These are phyloP conservation scores for Hoplostethus atlanticus DNA, from an alignment of 2,797 vertebrate species.

Conservation along the genomic window DNA sequence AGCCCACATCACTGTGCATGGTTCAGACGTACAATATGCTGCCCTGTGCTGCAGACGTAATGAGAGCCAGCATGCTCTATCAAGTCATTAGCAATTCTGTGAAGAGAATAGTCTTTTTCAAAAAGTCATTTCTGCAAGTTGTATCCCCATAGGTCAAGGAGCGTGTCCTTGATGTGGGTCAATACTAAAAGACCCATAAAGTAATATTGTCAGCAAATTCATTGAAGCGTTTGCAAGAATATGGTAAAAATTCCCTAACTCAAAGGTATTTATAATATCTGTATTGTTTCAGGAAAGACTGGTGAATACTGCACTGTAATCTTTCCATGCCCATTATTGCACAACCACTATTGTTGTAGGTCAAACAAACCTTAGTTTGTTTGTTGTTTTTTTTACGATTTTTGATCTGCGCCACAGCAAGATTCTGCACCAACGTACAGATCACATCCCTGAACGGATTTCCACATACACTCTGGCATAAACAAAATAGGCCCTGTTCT, in stretches of 20 bases:
- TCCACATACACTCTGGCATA: background rate
- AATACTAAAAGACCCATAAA: background rate
- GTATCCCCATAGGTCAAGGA: background rate
- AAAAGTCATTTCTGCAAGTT: slow-evolving; percentile 9
- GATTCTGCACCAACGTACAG: too few species aligned
- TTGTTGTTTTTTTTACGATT: too few species aligned
- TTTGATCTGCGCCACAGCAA: too few species aligned
- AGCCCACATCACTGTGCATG: slow-evolving; percentile 47
- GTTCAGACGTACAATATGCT: slow-evolving; percentile 64
- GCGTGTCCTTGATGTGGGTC: slow-evolving; percentile 6
- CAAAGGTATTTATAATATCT: too few species aligned
- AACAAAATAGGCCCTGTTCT: background rate
- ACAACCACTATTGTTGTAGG: background rate
- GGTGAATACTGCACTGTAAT: background rate
- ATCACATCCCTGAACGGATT: background rate
- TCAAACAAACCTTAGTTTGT: background rate
- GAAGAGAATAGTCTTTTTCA: slow-evolving; percentile 8
- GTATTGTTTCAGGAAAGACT: too few species aligned
- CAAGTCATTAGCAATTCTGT: slow-evolving; percentile 67
- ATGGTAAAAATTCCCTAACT: too few species aligned
- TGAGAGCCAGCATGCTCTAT: slow-evolving; percentile 66
- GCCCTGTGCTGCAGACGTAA: slow-evolving; percentile 76
- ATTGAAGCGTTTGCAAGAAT: background rate
- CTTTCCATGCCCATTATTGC: background rate
- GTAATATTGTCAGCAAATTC: background rate